Conservation (phyloP, 2,797 vertebrate genomes). For the Acipenser ruthenus region DNA sequence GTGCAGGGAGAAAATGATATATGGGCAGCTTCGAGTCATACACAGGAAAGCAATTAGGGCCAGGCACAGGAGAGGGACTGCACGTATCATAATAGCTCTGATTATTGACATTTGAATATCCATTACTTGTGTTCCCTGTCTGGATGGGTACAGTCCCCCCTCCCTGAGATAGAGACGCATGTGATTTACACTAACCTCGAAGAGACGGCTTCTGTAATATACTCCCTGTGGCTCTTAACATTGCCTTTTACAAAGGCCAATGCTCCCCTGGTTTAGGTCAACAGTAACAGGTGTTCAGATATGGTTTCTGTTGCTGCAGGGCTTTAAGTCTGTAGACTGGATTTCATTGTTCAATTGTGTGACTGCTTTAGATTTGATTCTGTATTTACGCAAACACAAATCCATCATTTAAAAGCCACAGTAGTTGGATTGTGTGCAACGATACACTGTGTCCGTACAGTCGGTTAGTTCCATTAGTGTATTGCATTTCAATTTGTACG, state of each 20-base stretch:
- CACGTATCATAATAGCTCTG: constrained; percentile 58
- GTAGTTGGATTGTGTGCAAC: too few relatives aligned
- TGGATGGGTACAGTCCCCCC: constrained; percentile 9
- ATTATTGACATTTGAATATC: constrained; percentile 60
- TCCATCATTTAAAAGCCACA: too few relatives aligned
- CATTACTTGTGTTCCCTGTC: constrained; percentile 41
- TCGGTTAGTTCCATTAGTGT: too few relatives aligned
- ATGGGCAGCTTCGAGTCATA: constrained; percentile 47
- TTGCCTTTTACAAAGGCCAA: background rate
- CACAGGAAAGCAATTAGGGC: constrained; percentile 53
- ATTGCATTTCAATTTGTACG: too few relatives aligned
- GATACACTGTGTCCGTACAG: too few relatives aligned
- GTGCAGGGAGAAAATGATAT: constrained; percentile 60
- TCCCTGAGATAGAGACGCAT: constrained; percentile 19
- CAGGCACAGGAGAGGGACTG: constrained; percentile 43
- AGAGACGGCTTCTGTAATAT: background rate
- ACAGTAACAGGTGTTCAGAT: background rate
- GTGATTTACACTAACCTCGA: constrained; percentile 7
- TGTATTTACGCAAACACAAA: too few relatives aligned
- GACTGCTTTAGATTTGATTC: too few relatives aligned
- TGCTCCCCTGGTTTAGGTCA: background rate
- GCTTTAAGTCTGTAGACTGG: too few relatives aligned
- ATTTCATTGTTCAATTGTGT: too few relatives aligned
- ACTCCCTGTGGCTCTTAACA: background rate
- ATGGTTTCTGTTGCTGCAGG: too few relatives aligned